Conservation (phyloP, 2,113 vertebrate species). For the Spea bombifrons region DNA sequence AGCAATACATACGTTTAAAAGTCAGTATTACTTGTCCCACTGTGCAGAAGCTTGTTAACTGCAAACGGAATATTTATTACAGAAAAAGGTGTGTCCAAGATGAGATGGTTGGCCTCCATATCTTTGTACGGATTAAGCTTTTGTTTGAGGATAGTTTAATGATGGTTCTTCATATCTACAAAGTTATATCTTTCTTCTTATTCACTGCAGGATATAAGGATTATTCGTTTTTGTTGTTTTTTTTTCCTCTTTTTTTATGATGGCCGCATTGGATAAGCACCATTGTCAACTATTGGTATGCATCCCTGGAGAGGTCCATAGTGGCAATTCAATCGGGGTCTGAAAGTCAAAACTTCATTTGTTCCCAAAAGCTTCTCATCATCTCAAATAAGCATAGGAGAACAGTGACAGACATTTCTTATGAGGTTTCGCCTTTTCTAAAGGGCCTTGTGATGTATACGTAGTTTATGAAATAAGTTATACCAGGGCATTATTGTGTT, state of each 20-base stretch:
- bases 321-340: slow-evolving; percentile 46
- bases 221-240: slow-evolving; percentile 44
- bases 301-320: slow-evolving; percentile 47
- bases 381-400: slow-evolving; percentile 43
- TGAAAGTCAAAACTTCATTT: slow-evolving; percentile 48
- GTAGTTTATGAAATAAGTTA: slow-evolving; percentile 43
- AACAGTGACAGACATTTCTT: slow-evolving; percentile 38
- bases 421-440: slow-evolving; percentile 31
- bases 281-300: slow-evolving; percentile 44
- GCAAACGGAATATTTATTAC: slow-evolving; percentile 13
- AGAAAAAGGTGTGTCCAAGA: slow-evolving; percentile 27
- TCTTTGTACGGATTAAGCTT: slow-evolving; percentile 40
- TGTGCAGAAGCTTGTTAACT: slow-evolving; percentile 43
- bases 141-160: slow-evolving; percentile 47
- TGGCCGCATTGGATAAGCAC: slow-evolving; percentile 33
- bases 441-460: slow-evolving; percentile 43
- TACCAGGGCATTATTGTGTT: slow-evolving; percentile 42
- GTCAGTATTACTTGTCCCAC: slow-evolving; percentile 19
- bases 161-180: slow-evolving; percentile 47
- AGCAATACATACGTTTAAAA: background rate
- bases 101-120: slow-evolving; percentile 38
- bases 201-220: slow-evolving; percentile 45
- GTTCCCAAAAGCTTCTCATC: slow-evolving; percentile 46
- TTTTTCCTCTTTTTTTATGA: slow-evolving; percentile 26
- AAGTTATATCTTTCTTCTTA: slow-evolving; percentile 42